A percentile compares a stretch with the other conserved stretches of the same genome.
phyloP scores from a whole-genome alignment of 2,888 invertebrate species.

The Stegana nigrithorax region DNA sequence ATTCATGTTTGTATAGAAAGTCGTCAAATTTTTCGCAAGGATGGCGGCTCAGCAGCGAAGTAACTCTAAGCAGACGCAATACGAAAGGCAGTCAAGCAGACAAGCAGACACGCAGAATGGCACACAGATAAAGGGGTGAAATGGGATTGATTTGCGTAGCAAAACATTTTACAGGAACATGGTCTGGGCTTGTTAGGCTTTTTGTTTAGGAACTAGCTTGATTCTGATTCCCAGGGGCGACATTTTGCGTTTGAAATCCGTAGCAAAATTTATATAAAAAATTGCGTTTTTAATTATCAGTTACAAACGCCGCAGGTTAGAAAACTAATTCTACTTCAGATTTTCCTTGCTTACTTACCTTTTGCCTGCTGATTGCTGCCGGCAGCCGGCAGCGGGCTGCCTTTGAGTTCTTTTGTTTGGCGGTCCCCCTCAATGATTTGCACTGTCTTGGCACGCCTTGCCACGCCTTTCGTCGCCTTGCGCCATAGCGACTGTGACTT shows the following conservation, averaged over 20 bases:
- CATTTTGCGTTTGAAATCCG: conserved; percentile 49
- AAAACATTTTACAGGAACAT: conserved; percentile 24
- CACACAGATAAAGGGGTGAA: background rate
- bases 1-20: too few relatives aligned
- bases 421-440: too few relatives aligned
- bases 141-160: conserved; percentile 11
- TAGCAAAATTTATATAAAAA: conserved; percentile 41
- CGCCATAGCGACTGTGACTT: too few relatives aligned
- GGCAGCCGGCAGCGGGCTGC: too few relatives aligned
- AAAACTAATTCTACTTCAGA: conserved; percentile 49
- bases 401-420: too few relatives aligned
- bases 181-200: conserved; percentile 29
- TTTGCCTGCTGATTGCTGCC: too few relatives aligned
- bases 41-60: conserved; percentile 2
- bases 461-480: too few relatives aligned
- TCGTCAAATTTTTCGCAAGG: background rate
- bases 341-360: background rate
- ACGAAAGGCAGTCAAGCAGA: conserved; percentile 7
- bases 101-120: background rate
- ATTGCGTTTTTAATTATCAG: conserved; percentile 60
- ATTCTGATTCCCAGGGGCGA: conserved; percentile 51
- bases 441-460: too few relatives aligned
- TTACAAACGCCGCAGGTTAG: conserved; percentile 47
- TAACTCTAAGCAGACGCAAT: conserved; percentile 25
- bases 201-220: conserved; percentile 25